Conservation (phyloP, 1,140 invertebrate genomes). For the Tetragonula clypearis region DNA sequence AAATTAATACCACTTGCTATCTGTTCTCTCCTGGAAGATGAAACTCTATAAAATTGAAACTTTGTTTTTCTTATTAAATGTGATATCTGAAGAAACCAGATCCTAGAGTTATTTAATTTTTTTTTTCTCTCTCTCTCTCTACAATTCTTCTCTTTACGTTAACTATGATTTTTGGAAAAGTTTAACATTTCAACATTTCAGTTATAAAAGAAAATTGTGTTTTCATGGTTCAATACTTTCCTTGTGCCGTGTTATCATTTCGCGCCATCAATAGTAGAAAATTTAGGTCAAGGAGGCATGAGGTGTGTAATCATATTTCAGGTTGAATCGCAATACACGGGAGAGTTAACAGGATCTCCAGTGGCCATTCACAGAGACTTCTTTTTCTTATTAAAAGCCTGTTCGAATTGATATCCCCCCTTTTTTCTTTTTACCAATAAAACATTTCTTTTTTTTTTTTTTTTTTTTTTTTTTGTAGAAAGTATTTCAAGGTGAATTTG, state of each 20-base stretch:
- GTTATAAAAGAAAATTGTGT: neutral
- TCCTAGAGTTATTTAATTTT: neutral
- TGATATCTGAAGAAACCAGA: neutral
- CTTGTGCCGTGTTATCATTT: neutral
- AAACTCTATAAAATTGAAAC: too few species aligned
- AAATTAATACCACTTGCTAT: too few species aligned
- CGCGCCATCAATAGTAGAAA: neutral
- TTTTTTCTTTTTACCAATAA: neutral
- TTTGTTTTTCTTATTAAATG: neutral
- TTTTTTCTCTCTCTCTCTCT: neutral
- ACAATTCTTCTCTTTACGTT: neutral
- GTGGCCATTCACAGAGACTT: neutral
- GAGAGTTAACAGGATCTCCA: slow-evolving; percentile 16
- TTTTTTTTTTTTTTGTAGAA: neutral
- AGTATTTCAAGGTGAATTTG: neutral
- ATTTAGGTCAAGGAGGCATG: slow-evolving; percentile 57
- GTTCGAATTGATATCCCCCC: neutral
- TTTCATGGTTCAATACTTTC: neutral
- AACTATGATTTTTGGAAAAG: too few species aligned
- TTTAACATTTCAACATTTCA: neutral
- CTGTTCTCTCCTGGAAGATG: neutral
- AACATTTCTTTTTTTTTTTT: neutral
- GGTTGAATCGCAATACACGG: neutral
- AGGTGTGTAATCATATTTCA: neutral
- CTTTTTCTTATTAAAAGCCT: neutral